These are phyloP conservation scores for Sporophila hypoxantha DNA, from an alignment of 2,113 vertebrate species.

Conservation along the genomic window DNA sequence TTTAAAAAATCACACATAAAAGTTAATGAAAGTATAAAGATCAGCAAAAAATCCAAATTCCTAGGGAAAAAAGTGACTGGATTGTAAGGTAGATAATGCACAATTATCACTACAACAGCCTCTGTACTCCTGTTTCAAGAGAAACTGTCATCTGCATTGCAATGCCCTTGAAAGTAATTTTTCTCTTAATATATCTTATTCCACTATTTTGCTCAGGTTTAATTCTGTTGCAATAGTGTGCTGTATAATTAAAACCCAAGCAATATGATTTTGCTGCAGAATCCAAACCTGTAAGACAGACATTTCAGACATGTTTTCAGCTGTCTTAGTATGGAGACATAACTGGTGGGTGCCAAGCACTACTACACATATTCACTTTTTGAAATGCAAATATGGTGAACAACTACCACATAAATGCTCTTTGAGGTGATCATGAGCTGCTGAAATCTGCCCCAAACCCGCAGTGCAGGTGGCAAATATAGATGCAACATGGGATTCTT, in stretches of 20 bases:
- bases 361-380: neutral
- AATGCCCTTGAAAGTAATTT: neutral
- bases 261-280: neutral
- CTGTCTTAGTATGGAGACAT: neutral
- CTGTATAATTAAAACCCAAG: neutral
- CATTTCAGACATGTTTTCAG: neutral
- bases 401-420: neutral
- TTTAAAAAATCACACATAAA: neutral
- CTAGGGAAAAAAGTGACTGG: neutral
- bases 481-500: neutral
- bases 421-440: neutral
- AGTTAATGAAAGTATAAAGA: neutral
- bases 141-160: neutral
- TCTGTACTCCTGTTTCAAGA: neutral
- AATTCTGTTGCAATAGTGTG: neutral
- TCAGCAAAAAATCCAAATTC: neutral
- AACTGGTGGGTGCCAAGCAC: neutral
- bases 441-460: neutral
- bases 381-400: neutral
- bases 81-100: neutral
- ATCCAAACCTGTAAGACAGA: neutral
- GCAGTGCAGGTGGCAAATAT: neutral
- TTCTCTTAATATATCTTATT: neutral
- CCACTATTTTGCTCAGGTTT: neutral
- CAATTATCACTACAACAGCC: neutral